Evolutionary conservation across 1,140 invertebrate species (phyloP).

Genomic region (Eurosta solidaginis): DNA sequence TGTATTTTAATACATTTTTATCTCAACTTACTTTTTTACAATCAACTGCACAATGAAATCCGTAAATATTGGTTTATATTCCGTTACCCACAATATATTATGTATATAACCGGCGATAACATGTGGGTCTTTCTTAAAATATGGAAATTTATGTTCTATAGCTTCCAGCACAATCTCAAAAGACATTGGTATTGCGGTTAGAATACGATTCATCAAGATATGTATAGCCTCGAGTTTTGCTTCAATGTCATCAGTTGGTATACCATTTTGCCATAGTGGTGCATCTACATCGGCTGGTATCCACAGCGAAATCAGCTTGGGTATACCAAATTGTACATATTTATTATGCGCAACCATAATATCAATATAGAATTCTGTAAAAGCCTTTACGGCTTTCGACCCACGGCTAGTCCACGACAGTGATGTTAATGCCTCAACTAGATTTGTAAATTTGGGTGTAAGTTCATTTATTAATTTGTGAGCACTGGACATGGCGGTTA

Average conservation of each 20-base stretch:
- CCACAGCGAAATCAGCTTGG: slow-evolving; percentile 65
- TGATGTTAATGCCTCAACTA: slow-evolving; percentile 69
- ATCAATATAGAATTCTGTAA: slow-evolving; percentile 68
- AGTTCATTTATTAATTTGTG: slow-evolving; percentile 66
- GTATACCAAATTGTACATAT: slow-evolving; percentile 66
- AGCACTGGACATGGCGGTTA: slow-evolving; percentile 63
- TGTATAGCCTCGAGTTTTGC: slow-evolving; percentile 46
- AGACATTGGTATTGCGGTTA: slow-evolving; percentile 52
- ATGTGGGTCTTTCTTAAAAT: slow-evolving; percentile 65
- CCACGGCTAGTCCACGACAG: slow-evolving; percentile 65
- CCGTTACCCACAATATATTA: slow-evolving; percentile 68
- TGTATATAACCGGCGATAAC: slow-evolving; percentile 67
- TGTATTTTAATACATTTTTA: too few species aligned
- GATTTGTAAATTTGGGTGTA: slow-evolving; percentile 62
- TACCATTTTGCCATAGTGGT: slow-evolving; percentile 46
- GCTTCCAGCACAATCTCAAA: slow-evolving; percentile 46
- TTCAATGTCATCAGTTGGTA: slow-evolving; percentile 53
- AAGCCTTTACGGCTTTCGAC: slow-evolving; percentile 62
- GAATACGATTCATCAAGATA: slow-evolving; percentile 44
- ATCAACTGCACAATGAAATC: slow-evolving; percentile 68
- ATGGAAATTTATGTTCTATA: slow-evolving; percentile 65
- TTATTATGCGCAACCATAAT: slow-evolving; percentile 68
- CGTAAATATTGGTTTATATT: slow-evolving; percentile 68
- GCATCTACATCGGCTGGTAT: slow-evolving; percentile 54
- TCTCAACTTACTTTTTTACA: slow-evolving; percentile 69